Evolutionary conservation across 2,797 vertebrate species (phyloP).

Genomic region (Chromobotia macracanthus): DNA sequence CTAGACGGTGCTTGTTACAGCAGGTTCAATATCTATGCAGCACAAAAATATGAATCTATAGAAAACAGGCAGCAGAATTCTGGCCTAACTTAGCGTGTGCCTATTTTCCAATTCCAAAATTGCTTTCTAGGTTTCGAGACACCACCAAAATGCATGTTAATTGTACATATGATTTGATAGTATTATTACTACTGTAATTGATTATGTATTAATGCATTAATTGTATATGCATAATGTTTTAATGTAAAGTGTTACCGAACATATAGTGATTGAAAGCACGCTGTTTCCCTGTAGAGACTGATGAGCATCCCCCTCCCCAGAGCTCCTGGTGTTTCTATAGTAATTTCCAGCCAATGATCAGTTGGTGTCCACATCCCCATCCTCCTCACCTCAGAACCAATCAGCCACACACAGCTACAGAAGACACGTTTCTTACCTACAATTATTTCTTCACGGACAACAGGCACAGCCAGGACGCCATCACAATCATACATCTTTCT

Average conservation of each 20-base stretch:
- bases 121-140: no score
- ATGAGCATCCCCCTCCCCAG: constrained; percentile 70
- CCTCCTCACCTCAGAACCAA: constrained; percentile 91
- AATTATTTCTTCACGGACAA: constrained; percentile 32
- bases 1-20: no score
- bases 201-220: constrained; percentile 8
- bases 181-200: background rate
- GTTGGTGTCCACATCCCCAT: constrained; percentile 88
- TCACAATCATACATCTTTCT: constrained; percentile 6
- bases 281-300: constrained; percentile 38
- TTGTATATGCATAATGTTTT: background rate
- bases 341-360: constrained; percentile 93
- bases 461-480: constrained; percentile 36
- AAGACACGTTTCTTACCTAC: constrained; percentile 79
- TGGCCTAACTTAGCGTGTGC: no score
- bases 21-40: no score
- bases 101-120: no score
- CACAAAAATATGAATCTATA: no score
- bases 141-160: no score
- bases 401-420: constrained; percentile 90
- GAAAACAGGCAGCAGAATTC: no score
- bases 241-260: constrained; percentile 21
- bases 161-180: background rate
- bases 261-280: constrained; percentile 25
- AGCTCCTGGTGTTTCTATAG: constrained; percentile 86